A percentile compares a stretch with the other conserved stretches of the same genome.
Conservation (phyloP, 2,113 vertebrate genomes). For the pig (Sus scrofa) region DNA sequence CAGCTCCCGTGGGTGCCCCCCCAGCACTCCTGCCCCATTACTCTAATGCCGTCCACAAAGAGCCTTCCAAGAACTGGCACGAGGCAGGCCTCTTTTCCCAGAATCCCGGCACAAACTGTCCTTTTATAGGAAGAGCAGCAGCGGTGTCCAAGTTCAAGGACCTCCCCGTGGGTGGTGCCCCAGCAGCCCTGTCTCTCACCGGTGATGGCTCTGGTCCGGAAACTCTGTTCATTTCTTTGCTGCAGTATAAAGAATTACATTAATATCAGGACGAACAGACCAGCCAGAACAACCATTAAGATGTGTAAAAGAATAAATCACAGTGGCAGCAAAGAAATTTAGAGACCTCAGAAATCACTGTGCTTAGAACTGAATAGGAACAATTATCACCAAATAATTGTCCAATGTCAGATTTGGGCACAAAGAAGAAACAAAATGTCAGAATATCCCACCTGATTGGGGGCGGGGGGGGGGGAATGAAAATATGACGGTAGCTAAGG, state of each 20-base stretch:
- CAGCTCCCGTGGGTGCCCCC: neutral
- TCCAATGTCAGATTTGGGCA: neutral
- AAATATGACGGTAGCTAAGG: neutral
- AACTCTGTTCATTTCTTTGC: neutral
- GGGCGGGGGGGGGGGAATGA: neutral
- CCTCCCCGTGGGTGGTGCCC: neutral
- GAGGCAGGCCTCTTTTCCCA: neutral
- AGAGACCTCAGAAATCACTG: neutral
- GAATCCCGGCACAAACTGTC: neutral
- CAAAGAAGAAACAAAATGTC: neutral
- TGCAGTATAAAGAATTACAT: neutral
- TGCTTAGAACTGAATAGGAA: neutral
- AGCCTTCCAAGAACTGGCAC: neutral
- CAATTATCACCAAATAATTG: neutral
- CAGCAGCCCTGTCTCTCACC: neutral
- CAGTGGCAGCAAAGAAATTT: neutral
- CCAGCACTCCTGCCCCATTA: neutral
- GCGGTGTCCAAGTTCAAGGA: neutral
- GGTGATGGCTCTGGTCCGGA: neutral
- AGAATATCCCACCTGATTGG: neutral
- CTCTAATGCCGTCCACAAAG: neutral
- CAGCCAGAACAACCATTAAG: slow-evolving; percentile 10
- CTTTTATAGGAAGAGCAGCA: neutral
- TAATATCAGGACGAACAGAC: neutral
- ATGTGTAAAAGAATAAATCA: neutral